Evolutionary conservation across 2,888 invertebrate species (phyloP).

Genomic region (Tipula unca): DNA sequence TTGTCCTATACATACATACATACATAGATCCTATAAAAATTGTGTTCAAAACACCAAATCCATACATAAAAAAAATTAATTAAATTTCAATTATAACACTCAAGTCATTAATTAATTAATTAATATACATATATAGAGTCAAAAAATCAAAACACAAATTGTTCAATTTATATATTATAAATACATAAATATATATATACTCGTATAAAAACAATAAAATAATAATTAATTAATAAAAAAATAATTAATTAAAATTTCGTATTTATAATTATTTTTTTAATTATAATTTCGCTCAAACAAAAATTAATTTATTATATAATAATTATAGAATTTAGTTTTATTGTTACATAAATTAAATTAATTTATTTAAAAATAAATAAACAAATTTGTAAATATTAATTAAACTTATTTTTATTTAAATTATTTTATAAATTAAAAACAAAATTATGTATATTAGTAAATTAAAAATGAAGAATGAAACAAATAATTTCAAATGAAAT

Average conservation of each 20-base stretch:
- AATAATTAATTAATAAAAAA: background rate
- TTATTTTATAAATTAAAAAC: background rate
- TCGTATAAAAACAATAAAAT: background rate
- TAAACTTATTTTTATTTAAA: background rate
- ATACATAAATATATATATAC: too few relatives aligned
- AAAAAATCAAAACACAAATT: background rate
- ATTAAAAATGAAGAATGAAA: background rate
- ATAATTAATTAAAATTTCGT: background rate
- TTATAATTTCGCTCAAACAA: background rate
- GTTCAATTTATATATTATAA: background rate
- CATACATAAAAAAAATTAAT: background rate
- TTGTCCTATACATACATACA: background rate
- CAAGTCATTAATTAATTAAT: background rate
- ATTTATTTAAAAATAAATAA: background rate
- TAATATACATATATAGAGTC: background rate
- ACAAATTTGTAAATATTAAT: background rate
- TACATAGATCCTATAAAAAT: background rate
- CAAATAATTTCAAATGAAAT: background rate
- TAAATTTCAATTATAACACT: background rate
- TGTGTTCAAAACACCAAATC: constrained; percentile 16
- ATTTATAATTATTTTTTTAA: background rate
- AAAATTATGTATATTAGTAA: background rate
- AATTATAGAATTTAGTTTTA: background rate
- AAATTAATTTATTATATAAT: background rate
- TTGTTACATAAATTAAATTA: background rate